Base-by-base conservation (phyloP, 2,797 vertebrate species). In the Remorina albescens region DNA sequence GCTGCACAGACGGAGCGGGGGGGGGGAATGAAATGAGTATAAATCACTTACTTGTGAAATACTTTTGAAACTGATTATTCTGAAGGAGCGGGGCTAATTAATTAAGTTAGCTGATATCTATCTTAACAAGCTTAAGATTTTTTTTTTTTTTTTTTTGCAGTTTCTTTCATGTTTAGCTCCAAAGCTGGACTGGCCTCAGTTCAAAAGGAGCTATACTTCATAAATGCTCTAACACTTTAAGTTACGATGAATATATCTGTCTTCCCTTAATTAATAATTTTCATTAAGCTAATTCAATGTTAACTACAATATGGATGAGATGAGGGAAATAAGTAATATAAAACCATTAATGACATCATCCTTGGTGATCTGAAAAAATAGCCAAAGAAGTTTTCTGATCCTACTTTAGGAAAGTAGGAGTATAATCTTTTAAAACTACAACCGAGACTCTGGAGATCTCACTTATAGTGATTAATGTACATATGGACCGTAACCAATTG, bases 91-190 rank as follows among this genome's bases (percentile, higher is more conserved):
- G 56, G 56, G 61, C 23, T 47, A 37, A 56, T 26, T 8, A 28
- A 51, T 15, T 51, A 30, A 53, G 28, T 50, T 26, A 30, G 21
- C 18, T 32, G 12, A 67, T 25, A 56, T 64, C 36, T 41, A 25
- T 62, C 6, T 18, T 9, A 4, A 66, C 26, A 57, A 37, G 37
- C 54, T 36, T n/a, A 71, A 74, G 60, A 12, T 36, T 65, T n/a
- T n/a, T n/a, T n/a, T n/a, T n/a, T n/a, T n/a, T n/a, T n/a, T n/a
- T 46, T 46, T 32, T 25, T 60, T 15, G 30, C 36, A 25, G 32
- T 44, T 47, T 25, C 37, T 68, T 68, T 65, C 54, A 57, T 62
- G 67, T 82, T 75, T 78, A 74, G 76, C 73, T 75, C 74, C 51
- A 41, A 46, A 23, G 76, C n/a, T n/a, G n/a, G n/a, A n/a, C n/a